Conservation (phyloP, 2,888 invertebrate species). For the Macrosiphum euphorbiae region DNA sequence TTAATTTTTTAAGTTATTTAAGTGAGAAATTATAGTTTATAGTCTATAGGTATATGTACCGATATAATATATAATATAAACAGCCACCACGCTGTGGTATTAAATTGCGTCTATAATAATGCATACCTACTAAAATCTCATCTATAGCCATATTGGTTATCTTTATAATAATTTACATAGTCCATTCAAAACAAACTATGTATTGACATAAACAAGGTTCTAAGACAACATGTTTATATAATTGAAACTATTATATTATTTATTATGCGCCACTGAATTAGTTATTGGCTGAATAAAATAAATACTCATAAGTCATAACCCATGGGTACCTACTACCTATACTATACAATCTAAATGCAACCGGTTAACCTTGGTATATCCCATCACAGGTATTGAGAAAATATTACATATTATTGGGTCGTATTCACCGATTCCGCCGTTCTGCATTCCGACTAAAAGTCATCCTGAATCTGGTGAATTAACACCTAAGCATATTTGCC, state of each 20-base stretch:
- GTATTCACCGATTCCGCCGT: too few species aligned
- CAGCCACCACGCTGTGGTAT: slow-evolving; percentile 10
- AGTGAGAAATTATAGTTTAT: neutral
- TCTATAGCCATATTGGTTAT: neutral
- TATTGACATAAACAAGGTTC: neutral
- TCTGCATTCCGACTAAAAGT: too few species aligned
- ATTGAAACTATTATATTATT: neutral
- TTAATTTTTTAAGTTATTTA: neutral
- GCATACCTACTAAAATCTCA: neutral
- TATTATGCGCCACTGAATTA: neutral
- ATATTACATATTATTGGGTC: too few species aligned
- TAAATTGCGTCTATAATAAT: neutral
- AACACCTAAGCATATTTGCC: too few species aligned
- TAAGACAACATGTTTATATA: neutral
- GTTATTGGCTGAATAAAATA: neutral
- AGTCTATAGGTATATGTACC: neutral
- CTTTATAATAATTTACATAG: neutral
- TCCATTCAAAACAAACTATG: neutral
- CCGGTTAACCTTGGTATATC: neutral
- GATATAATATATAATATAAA: neutral
- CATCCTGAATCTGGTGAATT: too few species aligned
- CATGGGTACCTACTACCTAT: too few species aligned
- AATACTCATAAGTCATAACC: neutral
- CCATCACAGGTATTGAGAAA: neutral
- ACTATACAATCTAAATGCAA: neutral